Percentiles rank a stretch among this genome's conserved stretches.
These are phyloP conservation scores for Rhombomys opimus DNA, from an alignment of 2,113 vertebrate genomes.

Conservation along the genomic window DNA sequence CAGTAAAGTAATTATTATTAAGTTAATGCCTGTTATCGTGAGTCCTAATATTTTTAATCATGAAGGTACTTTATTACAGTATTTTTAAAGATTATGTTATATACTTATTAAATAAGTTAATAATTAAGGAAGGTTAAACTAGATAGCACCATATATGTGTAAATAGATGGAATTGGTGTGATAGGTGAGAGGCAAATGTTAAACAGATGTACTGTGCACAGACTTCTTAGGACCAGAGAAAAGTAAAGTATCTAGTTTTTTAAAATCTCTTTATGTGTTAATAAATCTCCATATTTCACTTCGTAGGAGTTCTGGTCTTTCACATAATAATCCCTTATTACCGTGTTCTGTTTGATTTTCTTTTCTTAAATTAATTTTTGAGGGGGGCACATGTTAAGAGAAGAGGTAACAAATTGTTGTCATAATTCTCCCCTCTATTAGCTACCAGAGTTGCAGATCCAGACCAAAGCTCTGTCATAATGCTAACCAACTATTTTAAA, in stretches of 20 bases:
- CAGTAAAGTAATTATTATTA: not conserved
- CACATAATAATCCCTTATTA: not conserved
- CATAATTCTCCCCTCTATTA: not conserved
- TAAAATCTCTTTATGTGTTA: not conserved
- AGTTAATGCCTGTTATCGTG: not conserved
- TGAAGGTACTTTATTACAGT: not conserved
- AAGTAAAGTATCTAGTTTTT: not conserved
- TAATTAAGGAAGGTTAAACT: not conserved
- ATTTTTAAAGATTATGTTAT: not conserved
- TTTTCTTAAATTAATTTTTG: not conserved
- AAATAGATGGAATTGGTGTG: not conserved
- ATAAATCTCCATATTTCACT: not conserved
- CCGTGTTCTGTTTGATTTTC: not conserved
- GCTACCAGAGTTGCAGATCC: not conserved
- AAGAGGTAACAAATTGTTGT: not conserved
- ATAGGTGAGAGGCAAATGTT: not conserved
- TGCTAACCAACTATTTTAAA: not conserved
- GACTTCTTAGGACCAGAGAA: no score
- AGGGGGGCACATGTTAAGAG: not conserved
- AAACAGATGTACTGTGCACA: not conserved
- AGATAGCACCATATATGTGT: not conserved
- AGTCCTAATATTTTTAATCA: not conserved
- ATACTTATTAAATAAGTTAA: not conserved
- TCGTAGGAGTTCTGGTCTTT: not conserved
- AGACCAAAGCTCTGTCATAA: not conserved